These are phyloP conservation scores for Rhynchomys soricoides DNA, from an alignment of 2,113 vertebrate genomes.

Conservation along the genomic window DNA sequence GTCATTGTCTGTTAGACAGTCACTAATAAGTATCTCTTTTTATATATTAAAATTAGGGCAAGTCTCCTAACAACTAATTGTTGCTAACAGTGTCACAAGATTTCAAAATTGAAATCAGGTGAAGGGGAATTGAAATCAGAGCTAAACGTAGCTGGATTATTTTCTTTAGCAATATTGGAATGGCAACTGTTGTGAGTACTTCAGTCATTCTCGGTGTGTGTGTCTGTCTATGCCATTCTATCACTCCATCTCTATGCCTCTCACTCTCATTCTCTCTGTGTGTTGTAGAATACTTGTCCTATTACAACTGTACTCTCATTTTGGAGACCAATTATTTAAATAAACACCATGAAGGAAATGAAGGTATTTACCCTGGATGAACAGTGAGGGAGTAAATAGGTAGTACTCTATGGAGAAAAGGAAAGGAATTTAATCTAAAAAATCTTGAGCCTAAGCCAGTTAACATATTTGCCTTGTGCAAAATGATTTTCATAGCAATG, in stretches of 20 bases:
- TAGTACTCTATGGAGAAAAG: constrained; percentile 30
- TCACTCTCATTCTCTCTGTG: background rate
- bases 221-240: background rate
- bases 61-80: background rate
- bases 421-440: constrained; percentile 44
- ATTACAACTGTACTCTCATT: constrained; percentile 7
- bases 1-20: background rate
- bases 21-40: background rate
- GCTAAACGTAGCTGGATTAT: background rate
- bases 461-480: constrained; percentile 70
- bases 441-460: constrained; percentile 46
- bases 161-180: background rate
- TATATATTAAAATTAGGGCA: background rate
- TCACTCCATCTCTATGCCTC: background rate
- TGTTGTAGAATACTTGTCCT: background rate
- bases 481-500: constrained; percentile 64
- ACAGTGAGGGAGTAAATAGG: constrained; percentile 46
- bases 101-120: background rate
- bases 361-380: background rate
- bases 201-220: background rate
- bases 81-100: background rate
- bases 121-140: background rate
- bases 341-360: constrained; percentile 46
- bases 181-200: background rate
- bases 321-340: constrained; percentile 59